Base-by-base conservation (phyloP, 2,888 invertebrate species). In the Lepeophtheirus nordmannii region DNA sequence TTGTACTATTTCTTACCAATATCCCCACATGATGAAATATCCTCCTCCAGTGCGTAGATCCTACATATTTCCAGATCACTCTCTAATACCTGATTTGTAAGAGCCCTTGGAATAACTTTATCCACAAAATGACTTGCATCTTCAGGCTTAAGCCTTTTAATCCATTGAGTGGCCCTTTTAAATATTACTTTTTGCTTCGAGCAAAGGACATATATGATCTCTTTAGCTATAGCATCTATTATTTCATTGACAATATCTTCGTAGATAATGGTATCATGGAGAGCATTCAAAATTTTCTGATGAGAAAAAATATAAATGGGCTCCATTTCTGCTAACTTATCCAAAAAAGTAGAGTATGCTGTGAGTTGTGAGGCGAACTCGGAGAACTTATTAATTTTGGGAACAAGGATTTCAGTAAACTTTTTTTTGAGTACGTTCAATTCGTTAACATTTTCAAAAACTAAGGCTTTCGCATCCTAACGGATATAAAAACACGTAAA, bases 401-500 rank as follows among this genome's bases (percentile, higher is more conserved):
- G 53, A n/a, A 46, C 53, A 46, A 46, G 17, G 14, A 8, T 12
- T 38, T 61, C 61, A 12, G 1, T 17, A 9, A 37, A 61, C 3
- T 22, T 37, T 30, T 61, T 37, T 7, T 61, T 37, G 37, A 37
- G 30, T 5, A 30, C 61, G n/a, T 38, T 38, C 17, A 58, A 37
- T 14, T 37, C 59, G 11, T 66, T 66, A 22, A 41, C 20, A 41
- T 22, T 59, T 20, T 66, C 58, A 60, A 66, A 58, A 17, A 66
- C 66, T 22, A 8, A 58, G 10, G 66, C 66, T 66, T 66, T 66
- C 14, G 66, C 66, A 22, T 66, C 66, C 41, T 58, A 46, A n/a
- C 1, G 17, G 1, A 5, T 5, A n/a, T 5, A 46, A 17, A 46
- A 46, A 46, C 5, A 46, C 2, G 8, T n/a, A n/a, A n/a, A n/a